These are phyloP conservation scores for Pyrochroa serraticornis DNA, from an alignment of 2,888 invertebrate genomes.

Conservation along the genomic window DNA sequence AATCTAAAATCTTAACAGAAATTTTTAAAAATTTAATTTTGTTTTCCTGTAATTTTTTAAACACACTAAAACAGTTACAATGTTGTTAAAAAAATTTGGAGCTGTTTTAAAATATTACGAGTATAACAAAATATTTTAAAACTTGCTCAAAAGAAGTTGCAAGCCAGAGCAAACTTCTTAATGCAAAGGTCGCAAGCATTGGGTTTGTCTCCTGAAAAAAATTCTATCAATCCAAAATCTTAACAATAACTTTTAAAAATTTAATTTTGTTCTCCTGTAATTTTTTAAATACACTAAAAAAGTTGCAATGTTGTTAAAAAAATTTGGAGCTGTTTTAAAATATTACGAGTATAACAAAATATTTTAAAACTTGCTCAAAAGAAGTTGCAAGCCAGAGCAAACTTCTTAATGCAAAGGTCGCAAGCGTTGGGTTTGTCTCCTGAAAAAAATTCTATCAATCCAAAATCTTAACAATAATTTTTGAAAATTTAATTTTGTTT, in stretches of 20 bases:
- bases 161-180: conserved; percentile 75
- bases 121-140: too few relatives aligned
- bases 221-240: conserved; percentile 24
- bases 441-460: conserved; percentile 55
- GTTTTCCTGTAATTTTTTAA: background rate
- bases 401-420: conserved; percentile 72
- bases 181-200: conserved; percentile 73
- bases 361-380: too few relatives aligned
- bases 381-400: conserved; percentile 76
- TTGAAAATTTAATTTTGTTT: background rate
- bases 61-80: too few relatives aligned
- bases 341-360: too few relatives aligned
- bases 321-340: too few relatives aligned
- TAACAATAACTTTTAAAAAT: conserved; percentile 2
- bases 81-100: too few relatives aligned
- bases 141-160: too few relatives aligned
- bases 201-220: conserved; percentile 72
- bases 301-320: too few relatives aligned
- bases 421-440: conserved; percentile 78
- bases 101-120: too few relatives aligned
- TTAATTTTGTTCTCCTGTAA: background rate
- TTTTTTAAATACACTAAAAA: background rate
- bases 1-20: conserved; percentile 13
- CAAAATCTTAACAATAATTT: conserved; percentile 6
- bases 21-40: background rate